A percentile compares a stretch with the other conserved stretches of the same genome.
Conservation (phyloP, 1,140 invertebrate species). For the Maniola jurtina region DNA sequence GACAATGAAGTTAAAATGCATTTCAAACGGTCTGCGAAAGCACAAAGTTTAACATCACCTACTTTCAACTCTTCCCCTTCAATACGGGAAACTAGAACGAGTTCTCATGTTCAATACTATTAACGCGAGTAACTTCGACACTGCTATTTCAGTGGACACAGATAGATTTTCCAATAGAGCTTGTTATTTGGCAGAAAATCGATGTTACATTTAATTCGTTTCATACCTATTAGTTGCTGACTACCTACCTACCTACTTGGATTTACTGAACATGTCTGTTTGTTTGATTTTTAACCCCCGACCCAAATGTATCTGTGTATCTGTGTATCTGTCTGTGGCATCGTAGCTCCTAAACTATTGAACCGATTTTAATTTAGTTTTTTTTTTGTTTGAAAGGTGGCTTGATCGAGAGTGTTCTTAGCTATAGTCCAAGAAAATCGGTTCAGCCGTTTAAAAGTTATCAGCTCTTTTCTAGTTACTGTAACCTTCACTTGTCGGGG, state of each 20-base stretch:
- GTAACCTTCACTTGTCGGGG: too few species aligned
- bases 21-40: not conserved
- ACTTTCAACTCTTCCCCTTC: not conserved
- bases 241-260: not conserved
- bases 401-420: too few species aligned
- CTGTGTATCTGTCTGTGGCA: too few species aligned
- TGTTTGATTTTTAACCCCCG: too few species aligned
- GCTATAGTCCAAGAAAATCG: too few species aligned
- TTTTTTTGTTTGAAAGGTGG: too few species aligned
- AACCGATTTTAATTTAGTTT: too few species aligned
- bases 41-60: conserved; percentile 1
- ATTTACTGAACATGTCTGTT: too few species aligned
- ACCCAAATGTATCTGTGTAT: too few species aligned
- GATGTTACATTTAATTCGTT: not conserved
- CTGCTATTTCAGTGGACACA: not conserved
- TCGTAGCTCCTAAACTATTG: too few species aligned
- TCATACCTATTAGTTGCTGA: not conserved
- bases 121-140: conserved; percentile 4
- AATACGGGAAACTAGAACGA: not conserved
- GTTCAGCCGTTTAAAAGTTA: too few species aligned
- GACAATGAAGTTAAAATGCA: not conserved
- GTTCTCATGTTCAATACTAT: conserved; percentile 1
- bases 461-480: too few species aligned
- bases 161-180: not conserved
- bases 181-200: not conserved